Conservation (phyloP, 2,113 vertebrate species). For the Neogobius melanostomus region DNA sequence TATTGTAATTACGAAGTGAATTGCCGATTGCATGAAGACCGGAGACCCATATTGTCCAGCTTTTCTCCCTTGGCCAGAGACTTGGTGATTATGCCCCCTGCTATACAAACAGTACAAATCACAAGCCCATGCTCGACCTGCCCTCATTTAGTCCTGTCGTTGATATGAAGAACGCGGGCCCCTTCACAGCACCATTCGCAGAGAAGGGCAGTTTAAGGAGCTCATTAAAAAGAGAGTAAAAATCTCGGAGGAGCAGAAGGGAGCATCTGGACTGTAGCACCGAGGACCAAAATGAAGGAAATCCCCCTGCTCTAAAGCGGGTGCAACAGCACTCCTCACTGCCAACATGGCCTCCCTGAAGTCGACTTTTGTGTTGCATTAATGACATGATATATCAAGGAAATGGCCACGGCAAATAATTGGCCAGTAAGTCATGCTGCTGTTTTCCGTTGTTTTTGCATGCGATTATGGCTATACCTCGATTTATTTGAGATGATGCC, state of each 20-base stretch:
- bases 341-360: neutral
- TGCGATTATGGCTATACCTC: neutral
- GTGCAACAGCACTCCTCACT: neutral
- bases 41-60: neutral
- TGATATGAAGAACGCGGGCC: slow-evolving; percentile 45
- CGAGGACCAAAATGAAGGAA: slow-evolving; percentile 17
- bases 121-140: slow-evolving; percentile 18
- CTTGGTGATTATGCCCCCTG: slow-evolving; percentile 14
- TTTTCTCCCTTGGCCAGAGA: slow-evolving; percentile 6
- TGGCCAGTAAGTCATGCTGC: neutral
- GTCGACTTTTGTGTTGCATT: neutral
- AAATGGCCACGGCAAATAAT: neutral
- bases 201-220: slow-evolving; percentile 39
- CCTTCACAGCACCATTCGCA: slow-evolving; percentile 31
- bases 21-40: neutral
- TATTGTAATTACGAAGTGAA: neutral
- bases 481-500: neutral
- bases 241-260: slow-evolving; percentile 28
- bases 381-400: slow-evolving; percentile 2
- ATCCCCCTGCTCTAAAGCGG: slow-evolving; percentile 7
- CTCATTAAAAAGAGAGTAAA: slow-evolving; percentile 56
- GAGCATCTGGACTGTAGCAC: slow-evolving; percentile 41
- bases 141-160: slow-evolving; percentile 44
- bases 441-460: neutral
- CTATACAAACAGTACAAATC: slow-evolving; percentile 31